A percentile compares a stretch with the other conserved stretches of the same genome.
Evolutionary conservation across 2,888 invertebrate genomes (phyloP).

Genomic region (Aphrophora alni): DNA sequence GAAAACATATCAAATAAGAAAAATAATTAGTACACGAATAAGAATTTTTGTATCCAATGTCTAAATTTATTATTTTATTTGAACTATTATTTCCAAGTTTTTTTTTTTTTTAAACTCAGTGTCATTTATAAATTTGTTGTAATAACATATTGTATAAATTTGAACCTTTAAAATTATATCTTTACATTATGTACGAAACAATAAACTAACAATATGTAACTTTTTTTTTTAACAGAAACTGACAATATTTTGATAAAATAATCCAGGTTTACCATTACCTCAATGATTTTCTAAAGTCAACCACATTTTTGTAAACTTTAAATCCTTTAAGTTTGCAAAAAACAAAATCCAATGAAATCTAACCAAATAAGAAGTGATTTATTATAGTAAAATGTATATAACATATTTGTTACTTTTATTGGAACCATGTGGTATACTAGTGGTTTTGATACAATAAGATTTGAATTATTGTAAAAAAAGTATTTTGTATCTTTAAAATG

Average conservation of each 20-base stretch:
- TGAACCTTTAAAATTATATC: too few species aligned
- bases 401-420: not conserved
- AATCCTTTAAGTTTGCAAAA: not conserved
- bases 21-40: too few species aligned
- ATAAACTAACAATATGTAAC: too few species aligned
- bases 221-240: not conserved
- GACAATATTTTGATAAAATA: not conserved
- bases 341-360: not conserved
- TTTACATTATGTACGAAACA: too few species aligned
- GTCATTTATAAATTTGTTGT: too few species aligned
- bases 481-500: not conserved
- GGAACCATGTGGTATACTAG: not conserved
- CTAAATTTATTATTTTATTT: too few species aligned
- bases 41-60: too few species aligned
- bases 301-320: not conserved
- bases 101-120: too few species aligned
- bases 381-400: not conserved
- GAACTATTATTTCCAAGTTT: too few species aligned
- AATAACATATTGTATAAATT: too few species aligned
- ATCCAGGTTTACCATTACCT: conserved; percentile 1
- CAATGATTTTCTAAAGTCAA: not conserved
- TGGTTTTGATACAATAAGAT: not conserved
- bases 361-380: not conserved
- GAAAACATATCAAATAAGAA: too few species aligned
- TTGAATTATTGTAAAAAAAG: not conserved